Base-by-base conservation (phyloP, 2,113 vertebrate species). In the Tamias sibiricus region DNA sequence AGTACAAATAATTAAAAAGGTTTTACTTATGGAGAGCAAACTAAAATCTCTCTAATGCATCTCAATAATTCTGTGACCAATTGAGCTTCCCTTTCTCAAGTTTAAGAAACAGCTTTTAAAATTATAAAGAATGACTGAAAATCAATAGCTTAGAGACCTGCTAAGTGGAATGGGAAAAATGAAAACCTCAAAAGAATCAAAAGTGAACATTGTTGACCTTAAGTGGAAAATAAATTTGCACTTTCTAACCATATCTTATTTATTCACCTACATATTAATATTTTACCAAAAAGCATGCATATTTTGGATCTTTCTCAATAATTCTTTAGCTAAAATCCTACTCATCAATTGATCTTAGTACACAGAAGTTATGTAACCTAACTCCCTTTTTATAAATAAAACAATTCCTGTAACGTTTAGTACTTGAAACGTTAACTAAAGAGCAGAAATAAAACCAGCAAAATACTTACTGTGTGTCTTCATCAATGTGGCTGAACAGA, bases 21-120 rank as follows among this genome's bases (percentile, higher is more conserved):
- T 5, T 57, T 37, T 87, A 87, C 49, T 86, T 90, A 64, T 82
- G n/a, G 14, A 81, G 52, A 57, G 6, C 14, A 94, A 82, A 79
- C 0, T 35, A 40, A 86, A 91, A 77, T 9, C 4, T 57, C 3
- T 54, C 62, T 20, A 42, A 59, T 83, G 19, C n/a, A 26, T 22
- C 64, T 96, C 74, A 32, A 37, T 79, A 75, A 54, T 90, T 93
- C 92, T 95, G 66, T 92, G 12, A n/a, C 92, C 8, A 86, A 1
- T 16, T 76, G 85, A 54, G 2, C 8, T 72, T 72, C 11, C 49
- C 47, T 81, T 66, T 84, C 32, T 28, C 20, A 72, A 49, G 7
- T 37, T 95, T 86, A 68, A 93, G 44, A 59, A 93, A 77, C 5
- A 26, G 11, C 19, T 72, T 95, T 82, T 66, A 89, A 76, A 69